Base-by-base conservation (phyloP, 2,113 vertebrate species). In the Hippolais icterina region DNA sequence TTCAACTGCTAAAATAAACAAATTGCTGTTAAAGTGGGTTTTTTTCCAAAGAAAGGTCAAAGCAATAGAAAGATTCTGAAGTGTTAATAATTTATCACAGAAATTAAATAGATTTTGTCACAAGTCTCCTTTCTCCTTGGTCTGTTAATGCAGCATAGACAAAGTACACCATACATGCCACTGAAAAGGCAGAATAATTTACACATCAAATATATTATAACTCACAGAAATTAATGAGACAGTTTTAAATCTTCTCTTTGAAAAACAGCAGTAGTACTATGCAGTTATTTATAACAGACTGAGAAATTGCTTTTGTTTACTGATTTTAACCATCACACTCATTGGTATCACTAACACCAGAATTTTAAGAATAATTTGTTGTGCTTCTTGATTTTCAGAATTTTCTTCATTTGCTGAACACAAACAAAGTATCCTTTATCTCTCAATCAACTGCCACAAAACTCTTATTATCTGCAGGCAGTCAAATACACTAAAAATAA, bases 21-120 rank as follows among this genome's bases (percentile, higher is more conserved):
- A 93, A 89, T 85, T 75, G 47, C 15, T 65, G 53, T 53, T 91
- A 88, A 50, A 80, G 18, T 64, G 39, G 23, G 22, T 91, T 64
- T 94, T 72, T 81, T 56, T 59, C 33, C 80, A 91, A 83, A 85
- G 60, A 78, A 94, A 42, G 37, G 37, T 79, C 80, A 95, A 95
- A 87, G 52, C 41, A 91, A 65, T 89, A 87, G 88, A 87, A 82
- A 54, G 9, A 92, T 78, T 88, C 69, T 87, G 65, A 93, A 90
- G 71, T 89, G 81, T 35, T 91, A 60, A 88, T 69, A 76, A 92
- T 76, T 91, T 91, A 89, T 39, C 50, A 54, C 81, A 87, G 49
- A 88, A 93, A 89, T 83, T 70, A 91, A 72, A 87, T n/a, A 90
- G 63, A 87, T 41, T 94, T 89, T 89, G 47, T 89, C 72, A 90